Evolutionary conservation across 2,797 vertebrate species (phyloP).

Genomic region (Bucorvus abyssinicus): DNA sequence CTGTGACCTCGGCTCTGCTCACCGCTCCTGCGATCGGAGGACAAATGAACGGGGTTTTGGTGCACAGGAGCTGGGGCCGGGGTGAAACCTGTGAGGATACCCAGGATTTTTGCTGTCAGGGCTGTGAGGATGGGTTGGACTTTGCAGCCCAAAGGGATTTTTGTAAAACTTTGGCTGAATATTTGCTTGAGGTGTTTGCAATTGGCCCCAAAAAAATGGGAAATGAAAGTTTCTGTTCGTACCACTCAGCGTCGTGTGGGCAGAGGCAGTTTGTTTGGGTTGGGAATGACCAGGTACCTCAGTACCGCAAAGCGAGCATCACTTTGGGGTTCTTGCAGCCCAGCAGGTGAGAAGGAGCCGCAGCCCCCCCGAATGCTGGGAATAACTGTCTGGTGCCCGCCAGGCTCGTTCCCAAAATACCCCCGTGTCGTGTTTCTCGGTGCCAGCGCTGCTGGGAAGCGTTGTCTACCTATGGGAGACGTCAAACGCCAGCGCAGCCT

Average conservation of each 20-base stretch:
- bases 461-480: neutral
- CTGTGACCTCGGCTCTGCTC: neutral
- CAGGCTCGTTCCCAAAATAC: neutral
- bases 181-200: neutral
- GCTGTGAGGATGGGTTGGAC: neutral
- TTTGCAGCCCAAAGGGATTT: neutral
- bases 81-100: neutral
- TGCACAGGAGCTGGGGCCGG: fast-evolving
- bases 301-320: fast-evolving
- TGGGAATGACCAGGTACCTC: neutral
- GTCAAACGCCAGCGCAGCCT: neutral
- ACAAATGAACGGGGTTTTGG: fast-evolving
- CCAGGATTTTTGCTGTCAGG: neutral
- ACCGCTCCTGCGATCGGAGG: neutral
- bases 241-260: fast-evolving
- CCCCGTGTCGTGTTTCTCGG: fast-evolving
- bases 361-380: neutral
- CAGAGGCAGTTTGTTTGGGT: neutral
- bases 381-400: neutral
- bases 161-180: neutral
- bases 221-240: neutral
- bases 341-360: neutral
- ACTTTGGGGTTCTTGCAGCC: neutral
- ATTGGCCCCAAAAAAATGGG: neutral
- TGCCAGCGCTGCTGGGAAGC: fast-evolving